These are phyloP conservation scores for Theodoxus fluviatilis DNA, from an alignment of 2,888 invertebrate genomes.

Conservation along the genomic window DNA sequence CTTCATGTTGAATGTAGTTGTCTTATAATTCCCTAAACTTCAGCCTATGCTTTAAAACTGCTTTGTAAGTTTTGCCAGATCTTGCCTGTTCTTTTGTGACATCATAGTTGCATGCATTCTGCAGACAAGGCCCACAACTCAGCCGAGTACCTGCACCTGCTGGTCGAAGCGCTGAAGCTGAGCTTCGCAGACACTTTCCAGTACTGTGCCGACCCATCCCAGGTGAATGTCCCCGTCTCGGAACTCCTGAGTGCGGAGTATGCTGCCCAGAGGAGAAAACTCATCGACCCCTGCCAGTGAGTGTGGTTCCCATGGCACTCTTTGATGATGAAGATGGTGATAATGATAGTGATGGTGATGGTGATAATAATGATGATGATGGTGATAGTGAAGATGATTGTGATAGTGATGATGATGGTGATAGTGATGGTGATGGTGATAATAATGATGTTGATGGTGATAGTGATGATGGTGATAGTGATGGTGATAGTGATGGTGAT, in stretches of 20 bases:
- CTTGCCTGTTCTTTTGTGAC: too few species aligned
- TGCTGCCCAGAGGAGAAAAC: constrained; percentile 55
- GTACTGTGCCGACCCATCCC: constrained; percentile 61
- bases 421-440: neutral
- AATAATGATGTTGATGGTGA: neutral
- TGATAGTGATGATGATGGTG: neutral
- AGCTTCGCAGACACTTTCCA: constrained; percentile 63
- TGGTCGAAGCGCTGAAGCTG: constrained; percentile 63
- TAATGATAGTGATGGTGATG: too few species aligned
- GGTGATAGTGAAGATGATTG: neutral
- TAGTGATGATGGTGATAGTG: too few species aligned
- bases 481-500: neutral
- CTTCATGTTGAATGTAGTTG: too few species aligned
- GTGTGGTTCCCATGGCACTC: neutral
- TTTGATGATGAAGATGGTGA: too few species aligned
- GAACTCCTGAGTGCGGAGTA: constrained; percentile 61
- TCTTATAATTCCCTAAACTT: too few species aligned
- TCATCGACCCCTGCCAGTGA: constrained; percentile 51
- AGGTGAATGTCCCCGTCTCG: constrained; percentile 50
- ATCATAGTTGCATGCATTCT: too few species aligned
- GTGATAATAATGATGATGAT: too few species aligned
- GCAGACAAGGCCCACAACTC: too few species aligned
- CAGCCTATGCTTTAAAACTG: too few species aligned
- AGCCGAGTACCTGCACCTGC: constrained; percentile 62
- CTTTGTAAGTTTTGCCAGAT: too few species aligned